A percentile compares a stretch with the other conserved stretches of the same genome.
These are phyloP conservation scores for Oedothorax gibbosus DNA, from an alignment of 1,140 invertebrate species.

Conservation along the genomic window DNA sequence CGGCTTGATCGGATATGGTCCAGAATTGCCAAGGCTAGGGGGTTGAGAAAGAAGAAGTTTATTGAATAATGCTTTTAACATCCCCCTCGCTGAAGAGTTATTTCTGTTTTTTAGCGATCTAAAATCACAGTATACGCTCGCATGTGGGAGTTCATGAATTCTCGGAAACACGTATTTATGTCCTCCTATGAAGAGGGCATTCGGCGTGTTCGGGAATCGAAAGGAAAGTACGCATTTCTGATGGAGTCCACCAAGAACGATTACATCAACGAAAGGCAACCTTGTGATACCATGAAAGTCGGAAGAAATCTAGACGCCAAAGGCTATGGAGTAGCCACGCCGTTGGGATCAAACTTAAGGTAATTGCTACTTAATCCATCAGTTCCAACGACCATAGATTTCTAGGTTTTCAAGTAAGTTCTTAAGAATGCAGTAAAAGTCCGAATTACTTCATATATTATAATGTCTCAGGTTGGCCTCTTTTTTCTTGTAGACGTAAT, in stretches of 20 bases:
- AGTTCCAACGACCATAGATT: not conserved
- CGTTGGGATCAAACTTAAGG: conserved; percentile 67
- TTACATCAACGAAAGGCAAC: conserved; percentile 72
- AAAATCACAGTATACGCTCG: conserved; percentile 71
- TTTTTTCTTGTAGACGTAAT: not conserved
- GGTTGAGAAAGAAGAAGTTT: no score
- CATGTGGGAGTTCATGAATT: conserved; percentile 72
- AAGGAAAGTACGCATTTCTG: conserved; percentile 74
- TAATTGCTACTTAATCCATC: conserved; percentile 26
- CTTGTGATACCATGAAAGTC: conserved; percentile 75
- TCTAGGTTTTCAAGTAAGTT: not conserved
- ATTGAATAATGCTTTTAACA: no score
- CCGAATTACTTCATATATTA: not conserved
- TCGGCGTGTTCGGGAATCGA: conserved; percentile 68
- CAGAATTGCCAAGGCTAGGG: no score
- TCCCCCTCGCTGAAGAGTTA: no score
- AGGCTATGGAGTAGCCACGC: conserved; percentile 71
- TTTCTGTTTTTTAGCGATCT: conserved; percentile 67
- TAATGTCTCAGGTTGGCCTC: not conserved
- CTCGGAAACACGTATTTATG: conserved; percentile 68
- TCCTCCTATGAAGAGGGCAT: conserved; percentile 69
- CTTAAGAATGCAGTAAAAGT: not conserved
- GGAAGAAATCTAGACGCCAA: conserved; percentile 71
- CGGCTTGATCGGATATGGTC: no score
- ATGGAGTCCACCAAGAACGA: conserved; percentile 70